A percentile compares a stretch with the other conserved stretches of the same genome.
Evolutionary conservation across 2,888 invertebrate genomes (phyloP).

Genomic region (Embidobia sp.): DNA sequence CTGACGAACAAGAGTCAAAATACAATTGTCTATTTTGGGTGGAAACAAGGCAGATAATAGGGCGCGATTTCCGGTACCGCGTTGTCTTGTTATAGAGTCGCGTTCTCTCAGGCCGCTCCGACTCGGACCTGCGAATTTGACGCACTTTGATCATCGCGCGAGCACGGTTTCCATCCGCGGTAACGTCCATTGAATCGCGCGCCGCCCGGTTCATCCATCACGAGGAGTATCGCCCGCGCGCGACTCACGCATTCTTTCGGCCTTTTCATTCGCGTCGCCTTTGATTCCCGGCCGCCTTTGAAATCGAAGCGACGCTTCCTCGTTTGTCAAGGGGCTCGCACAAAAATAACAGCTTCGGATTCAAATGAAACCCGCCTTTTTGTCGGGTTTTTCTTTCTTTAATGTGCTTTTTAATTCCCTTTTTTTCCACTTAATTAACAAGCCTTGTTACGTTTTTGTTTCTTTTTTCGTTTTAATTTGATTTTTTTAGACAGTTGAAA

Average conservation of each 20-base stretch:
- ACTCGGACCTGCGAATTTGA: constrained; percentile 25
- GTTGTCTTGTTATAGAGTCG: background rate
- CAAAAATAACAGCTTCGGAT: constrained; percentile 46
- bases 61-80: constrained; percentile 12
- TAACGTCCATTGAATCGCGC: constrained; percentile 51
- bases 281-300: constrained; percentile 59
- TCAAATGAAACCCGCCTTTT: constrained; percentile 16
- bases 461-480: too few relatives aligned
- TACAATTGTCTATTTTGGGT: too few relatives aligned
- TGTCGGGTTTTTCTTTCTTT: constrained; percentile 1
- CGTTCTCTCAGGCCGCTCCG: background rate
- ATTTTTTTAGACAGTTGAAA: too few relatives aligned
- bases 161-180: constrained; percentile 27
- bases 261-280: constrained; percentile 53
- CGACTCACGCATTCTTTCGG: constrained; percentile 58
- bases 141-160: constrained; percentile 46
- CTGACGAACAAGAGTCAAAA: background rate
- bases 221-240: constrained; percentile 61
- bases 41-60: too few relatives aligned
- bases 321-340: constrained; percentile 46
- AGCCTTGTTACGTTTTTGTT: too few relatives aligned
- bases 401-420: background rate
- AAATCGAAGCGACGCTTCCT: constrained; percentile 61
- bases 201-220: constrained; percentile 73
- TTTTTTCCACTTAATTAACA: too few relatives aligned